Evolutionary conservation across 2,888 invertebrate genomes (phyloP), one percentile per base, ranked within the genome.

Genomic region (Psylliodes chrysocephalus): DNA sequence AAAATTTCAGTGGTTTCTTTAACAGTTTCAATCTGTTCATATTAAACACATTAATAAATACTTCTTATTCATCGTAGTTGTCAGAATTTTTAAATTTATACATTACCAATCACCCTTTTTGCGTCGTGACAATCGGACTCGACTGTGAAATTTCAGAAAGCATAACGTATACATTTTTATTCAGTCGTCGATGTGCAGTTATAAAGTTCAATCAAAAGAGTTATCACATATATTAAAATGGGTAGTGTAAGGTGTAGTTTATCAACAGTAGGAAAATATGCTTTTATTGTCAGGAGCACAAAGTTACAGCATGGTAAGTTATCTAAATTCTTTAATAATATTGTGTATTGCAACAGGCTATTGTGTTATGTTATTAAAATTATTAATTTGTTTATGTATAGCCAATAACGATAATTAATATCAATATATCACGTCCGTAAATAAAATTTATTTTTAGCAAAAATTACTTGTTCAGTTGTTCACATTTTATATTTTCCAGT

Each of bases 191-290:
- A 15, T 30, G 15, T 30, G 30, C 4, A 25, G 17, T 46, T 44
- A n/a, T 42, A 42, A 42, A 14, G 5, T 42, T 44, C 2, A 33
- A 33, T 33, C 7, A 33, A 33, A 10, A 19, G 1, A 25, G 49
- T 28, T 15, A 7, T 22, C 14, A 12, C 15, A 28, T 14, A 17
- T 44, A 14, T 33, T 30, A 47, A 59, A 53, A 64, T 64, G 64
- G 51, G 64, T 19, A 79, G 81, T 77, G 83, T 83, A 47, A 77
- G 83, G 69, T 83, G 82, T 76, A 80, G 81, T 67, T 73, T 83
- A 59, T 75, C 78, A 61, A 78, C 80, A 60, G 83, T 81, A 66
- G 82, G 82, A 40, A 84, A 82, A 77, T 76, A 81, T 71, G 81
- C 79, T 57, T 73, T 79, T 60, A 80, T 77, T 56, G 77, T 78